Base-by-base conservation (phyloP, 1,140 invertebrate species). In the Stegodyphus mimosarum region DNA sequence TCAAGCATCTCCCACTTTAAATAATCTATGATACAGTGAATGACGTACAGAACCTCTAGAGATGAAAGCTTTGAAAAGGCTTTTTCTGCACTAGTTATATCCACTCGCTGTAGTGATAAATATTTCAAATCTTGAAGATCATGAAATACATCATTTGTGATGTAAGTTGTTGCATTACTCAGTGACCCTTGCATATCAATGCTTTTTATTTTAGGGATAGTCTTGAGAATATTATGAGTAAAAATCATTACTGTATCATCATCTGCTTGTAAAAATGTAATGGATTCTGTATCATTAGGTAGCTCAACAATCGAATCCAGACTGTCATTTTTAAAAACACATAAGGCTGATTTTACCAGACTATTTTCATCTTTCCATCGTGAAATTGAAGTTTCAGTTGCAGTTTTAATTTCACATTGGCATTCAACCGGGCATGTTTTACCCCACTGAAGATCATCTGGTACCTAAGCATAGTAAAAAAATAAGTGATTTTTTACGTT, bases 1-100 rank as follows among this genome's bases (percentile, higher is more conserved):
- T 94, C 92, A 88, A 94, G 94, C 92, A 94, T 93, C 88, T 94
- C 93, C 93, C 94, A 94, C 76, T 92, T 92, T 80, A 94, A 89
- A 87, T 93, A 91, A 86, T 92, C 91, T 33, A 94, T 87, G 48
- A 92, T 90, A 87, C 94, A 94, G 6, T 87, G 66, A 66, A 83
- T 83, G 11, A 87, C 73, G 49, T 87, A 67, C n/a, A 87, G 49
- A 17, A 87, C 79, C 60, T 87, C 86, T 15, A 87, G 48, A 33
- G 66, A 48, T 48, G 78, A 66, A 11, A 87, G 70, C 7, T 83
- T 83, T 48, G 73, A 50, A 50, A 87, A 83, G 18, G 76, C 73
- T 49, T 87, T 83, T 73, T 87, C 52, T 49, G 55, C 86, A 52
- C 64, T 48, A 18, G 51, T 66, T 66, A 86, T 18, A 11, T 81